Evolutionary conservation across 1,140 invertebrate species (phyloP), one percentile per base, ranked within the genome.

Genomic region (Gonatopus flavifemur): DNA sequence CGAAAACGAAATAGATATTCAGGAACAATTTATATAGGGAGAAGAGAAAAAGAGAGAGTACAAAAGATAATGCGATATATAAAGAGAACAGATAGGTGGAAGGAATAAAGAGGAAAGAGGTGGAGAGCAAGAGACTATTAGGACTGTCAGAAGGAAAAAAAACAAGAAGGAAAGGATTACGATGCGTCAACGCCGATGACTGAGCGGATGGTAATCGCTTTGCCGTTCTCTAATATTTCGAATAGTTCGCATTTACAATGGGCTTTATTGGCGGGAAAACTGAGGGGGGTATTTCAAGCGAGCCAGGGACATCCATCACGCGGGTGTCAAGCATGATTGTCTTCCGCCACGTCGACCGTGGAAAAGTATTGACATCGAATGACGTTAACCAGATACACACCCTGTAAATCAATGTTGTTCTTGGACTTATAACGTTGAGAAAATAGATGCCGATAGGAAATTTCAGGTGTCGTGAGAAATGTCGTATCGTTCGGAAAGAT

Each of bases 231-330:
- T 76, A 76, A 77, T 78, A 77, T 77, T 77, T 75, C 74, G 71
- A 77, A 77, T 77, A 78, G 74, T 78, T 77, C 66, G 73, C 73
- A 77, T 78, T 76, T 76, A 78, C 76, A 78, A 78, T 71, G 62
- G 69, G 71, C 72, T 76, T 75, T 76, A 74, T 75, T 75, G 70
- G 73, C 69, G 69, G 70, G 67, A 72, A 73, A 76, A 69, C 66
- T 62, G 53, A 62, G 58, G 69, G 66, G 59, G 68, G 64, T 67
- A 69, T 72, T 75, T 72, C 64, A 59, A 67, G 55, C 61, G 50
- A 54, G 55, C 57, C 49, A 56, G 66, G 59, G 64, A 69, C 75
- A 78, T 78, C 76, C 74, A 78, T 78, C 76, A 78, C 68, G 58
- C 61, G n/a, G 74, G 66, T 76, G 76, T 78, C 76, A 76, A 69